phyloP scores from a whole-genome alignment of 2,888 invertebrate species.

The Drosophila mimetica region DNA sequence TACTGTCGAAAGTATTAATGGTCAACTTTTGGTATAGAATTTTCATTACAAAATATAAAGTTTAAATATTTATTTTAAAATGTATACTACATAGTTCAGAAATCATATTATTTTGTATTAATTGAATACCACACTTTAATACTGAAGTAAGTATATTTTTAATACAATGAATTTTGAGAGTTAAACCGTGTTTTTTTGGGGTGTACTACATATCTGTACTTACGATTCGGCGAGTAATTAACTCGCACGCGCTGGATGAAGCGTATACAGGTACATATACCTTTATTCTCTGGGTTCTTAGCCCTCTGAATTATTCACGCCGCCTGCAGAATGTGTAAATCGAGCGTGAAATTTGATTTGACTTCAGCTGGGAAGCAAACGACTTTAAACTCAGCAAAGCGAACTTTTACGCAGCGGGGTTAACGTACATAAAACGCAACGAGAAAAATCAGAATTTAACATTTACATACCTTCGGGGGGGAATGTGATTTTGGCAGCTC shows the following conservation, averaged over 20 bases:
- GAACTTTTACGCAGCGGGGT: neutral
- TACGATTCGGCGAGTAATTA: slow-evolving; percentile 67
- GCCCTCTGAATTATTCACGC: slow-evolving; percentile 29
- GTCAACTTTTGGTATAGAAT: too few species aligned
- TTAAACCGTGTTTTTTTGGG: too few species aligned
- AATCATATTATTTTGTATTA: too few species aligned
- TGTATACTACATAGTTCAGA: too few species aligned
- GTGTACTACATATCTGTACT: slow-evolving; percentile 27
- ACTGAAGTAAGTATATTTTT: too few species aligned
- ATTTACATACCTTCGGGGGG: slow-evolving; percentile 11
- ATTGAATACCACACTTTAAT: too few species aligned
- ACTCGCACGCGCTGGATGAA: slow-evolving; percentile 43
- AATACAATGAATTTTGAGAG: too few species aligned
- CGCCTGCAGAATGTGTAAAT: slow-evolving; percentile 30
- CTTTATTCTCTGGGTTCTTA: neutral
- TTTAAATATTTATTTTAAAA: too few species aligned
- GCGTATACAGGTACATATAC: neutral
- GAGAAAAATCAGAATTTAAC: slow-evolving; percentile 19
- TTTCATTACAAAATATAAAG: too few species aligned
- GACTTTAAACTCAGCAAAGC: slow-evolving; percentile 32
- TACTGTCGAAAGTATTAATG: too few species aligned
- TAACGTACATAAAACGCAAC: slow-evolving; percentile 10
- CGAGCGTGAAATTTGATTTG: slow-evolving; percentile 47
- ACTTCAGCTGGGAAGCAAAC: slow-evolving; percentile 11
- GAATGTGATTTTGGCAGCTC: slow-evolving; percentile 27